Conservation (phyloP, 2,888 invertebrate species). For the Lochmaea crataegi region DNA sequence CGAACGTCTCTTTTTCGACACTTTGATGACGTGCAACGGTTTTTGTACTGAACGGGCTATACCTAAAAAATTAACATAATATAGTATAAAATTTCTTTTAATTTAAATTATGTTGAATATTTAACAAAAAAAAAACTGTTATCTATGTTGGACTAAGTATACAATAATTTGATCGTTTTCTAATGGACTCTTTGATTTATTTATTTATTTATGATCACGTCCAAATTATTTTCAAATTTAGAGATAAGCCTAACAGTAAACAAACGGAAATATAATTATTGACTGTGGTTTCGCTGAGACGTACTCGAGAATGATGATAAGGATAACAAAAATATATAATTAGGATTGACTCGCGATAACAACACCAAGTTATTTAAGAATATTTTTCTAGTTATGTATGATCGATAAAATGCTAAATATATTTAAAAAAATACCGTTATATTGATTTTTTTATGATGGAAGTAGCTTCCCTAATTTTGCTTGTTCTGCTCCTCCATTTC, state of each 20-base stretch:
- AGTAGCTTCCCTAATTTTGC: no score
- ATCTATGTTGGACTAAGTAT: no score
- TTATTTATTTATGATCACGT: neutral
- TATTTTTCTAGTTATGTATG: neutral
- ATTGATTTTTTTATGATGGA: no score
- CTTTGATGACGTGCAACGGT: no score
- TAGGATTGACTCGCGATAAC: neutral
- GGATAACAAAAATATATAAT: constrained; percentile 6
- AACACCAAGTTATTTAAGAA: neutral
- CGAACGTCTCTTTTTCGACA: no score
- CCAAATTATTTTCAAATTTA: neutral
- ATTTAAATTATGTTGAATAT: no score
- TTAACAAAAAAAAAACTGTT: no score
- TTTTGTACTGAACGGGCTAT: no score
- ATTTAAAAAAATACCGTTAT: no score
- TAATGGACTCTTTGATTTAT: neutral
- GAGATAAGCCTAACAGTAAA: neutral
- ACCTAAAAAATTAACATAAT: no score
- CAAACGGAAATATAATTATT: neutral
- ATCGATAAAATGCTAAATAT: neutral
- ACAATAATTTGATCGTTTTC: neutral
- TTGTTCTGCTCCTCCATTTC: no score
- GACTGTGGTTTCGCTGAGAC: neutral
- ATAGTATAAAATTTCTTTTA: no score
- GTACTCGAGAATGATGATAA: neutral